Conservation (phyloP, 2,888 invertebrate species). For the Platycheirus rosarum region DNA sequence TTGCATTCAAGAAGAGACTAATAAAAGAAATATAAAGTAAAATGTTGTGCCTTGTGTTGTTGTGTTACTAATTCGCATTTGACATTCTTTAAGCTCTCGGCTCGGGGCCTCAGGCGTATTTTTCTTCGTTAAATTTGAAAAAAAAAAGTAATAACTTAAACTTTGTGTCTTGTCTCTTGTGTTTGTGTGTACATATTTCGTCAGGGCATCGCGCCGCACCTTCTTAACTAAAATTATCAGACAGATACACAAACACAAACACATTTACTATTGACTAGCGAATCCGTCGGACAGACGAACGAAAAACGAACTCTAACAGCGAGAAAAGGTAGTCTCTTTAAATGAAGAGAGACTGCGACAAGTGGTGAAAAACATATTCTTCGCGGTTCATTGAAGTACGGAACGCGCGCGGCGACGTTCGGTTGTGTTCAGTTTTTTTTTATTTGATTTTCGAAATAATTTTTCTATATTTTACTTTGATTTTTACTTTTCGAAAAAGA, state of each 20-base stretch:
- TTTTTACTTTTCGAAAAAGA: conserved; percentile 35
- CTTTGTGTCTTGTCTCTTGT: too few species aligned
- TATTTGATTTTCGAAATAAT: conserved; percentile 24
- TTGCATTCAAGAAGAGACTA: conserved; percentile 5
- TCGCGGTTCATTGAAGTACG: conserved; percentile 75
- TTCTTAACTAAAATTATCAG: conserved; percentile 45
- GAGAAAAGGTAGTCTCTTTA: conserved; percentile 33
- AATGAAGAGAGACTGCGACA: conserved; percentile 62
- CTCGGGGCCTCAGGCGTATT: conserved; percentile 48
- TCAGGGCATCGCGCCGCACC: conserved; percentile 50
- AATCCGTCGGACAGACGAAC: not conserved
- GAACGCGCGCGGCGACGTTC: conserved; percentile 76
- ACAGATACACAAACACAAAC: conserved; percentile 46
- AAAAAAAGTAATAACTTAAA: conserved; percentile 33
- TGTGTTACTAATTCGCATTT: conserved; percentile 32
- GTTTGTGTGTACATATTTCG: conserved; percentile 56
- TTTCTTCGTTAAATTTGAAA: conserved; percentile 72
- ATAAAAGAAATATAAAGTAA: conserved; percentile 14
- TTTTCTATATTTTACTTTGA: too few species aligned
- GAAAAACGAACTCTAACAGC: conserved; percentile 11
- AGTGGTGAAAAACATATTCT: conserved; percentile 66
- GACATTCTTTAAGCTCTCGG: conserved; percentile 24
- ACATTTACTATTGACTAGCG: conserved; percentile 11
- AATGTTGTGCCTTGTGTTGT: not conserved
- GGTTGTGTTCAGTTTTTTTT: conserved; percentile 67